Conservation (phyloP, 2,888 invertebrate species). For the Hybos culiciformis region DNA sequence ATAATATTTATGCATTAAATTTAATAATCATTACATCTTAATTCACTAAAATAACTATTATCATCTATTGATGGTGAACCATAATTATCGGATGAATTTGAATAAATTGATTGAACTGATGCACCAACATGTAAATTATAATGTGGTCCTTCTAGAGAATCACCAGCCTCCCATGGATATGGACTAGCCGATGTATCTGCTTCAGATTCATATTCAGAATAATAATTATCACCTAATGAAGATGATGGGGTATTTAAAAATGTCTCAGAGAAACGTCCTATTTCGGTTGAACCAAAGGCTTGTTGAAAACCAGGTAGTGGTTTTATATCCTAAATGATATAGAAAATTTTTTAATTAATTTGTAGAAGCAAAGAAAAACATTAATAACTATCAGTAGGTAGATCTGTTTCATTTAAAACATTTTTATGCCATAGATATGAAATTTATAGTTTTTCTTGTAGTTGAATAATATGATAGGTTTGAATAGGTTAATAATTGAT, state of each 20-base stretch:
- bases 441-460: too few species aligned
- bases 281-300: slow-evolving; percentile 74
- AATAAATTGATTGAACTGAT: slow-evolving; percentile 18
- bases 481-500: too few species aligned
- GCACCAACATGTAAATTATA: slow-evolving; percentile 20
- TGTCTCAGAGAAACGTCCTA: slow-evolving; percentile 67
- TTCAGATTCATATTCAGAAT: slow-evolving; percentile 17
- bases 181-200: slow-evolving; percentile 18
- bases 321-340: slow-evolving; percentile 23
- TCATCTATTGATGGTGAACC: slow-evolving; percentile 15
- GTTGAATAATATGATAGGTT: too few species aligned
- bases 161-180: slow-evolving; percentile 20
- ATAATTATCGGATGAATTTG: slow-evolving; percentile 8
- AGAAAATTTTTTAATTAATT: background rate
- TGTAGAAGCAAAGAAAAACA: slow-evolving; percentile 9
- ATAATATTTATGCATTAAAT: slow-evolving; percentile 3
- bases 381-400: background rate
- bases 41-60: slow-evolving; percentile 18
- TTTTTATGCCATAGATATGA: too few species aligned
- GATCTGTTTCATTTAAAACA: background rate
- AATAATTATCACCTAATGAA: slow-evolving; percentile 16
- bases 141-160: slow-evolving; percentile 20
- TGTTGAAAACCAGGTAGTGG: slow-evolving; percentile 72
- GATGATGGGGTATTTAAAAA: slow-evolving; percentile 35
- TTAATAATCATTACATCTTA: slow-evolving; percentile 21